phyloP scores from a whole-genome alignment of 2,797 vertebrate genomes.

The Molossus molossus region DNA sequence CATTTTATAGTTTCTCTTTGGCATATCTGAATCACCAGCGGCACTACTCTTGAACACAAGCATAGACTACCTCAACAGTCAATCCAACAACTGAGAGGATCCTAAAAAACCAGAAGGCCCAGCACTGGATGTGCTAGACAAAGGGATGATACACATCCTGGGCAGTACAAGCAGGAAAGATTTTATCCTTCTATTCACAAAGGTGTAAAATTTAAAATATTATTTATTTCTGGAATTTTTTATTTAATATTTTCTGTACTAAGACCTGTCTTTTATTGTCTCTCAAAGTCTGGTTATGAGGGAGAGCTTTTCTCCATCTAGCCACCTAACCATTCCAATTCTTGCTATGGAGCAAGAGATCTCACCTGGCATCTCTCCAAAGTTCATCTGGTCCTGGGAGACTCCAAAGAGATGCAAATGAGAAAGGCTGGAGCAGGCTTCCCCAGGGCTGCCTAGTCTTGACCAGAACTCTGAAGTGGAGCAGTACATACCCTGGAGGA shows the following conservation, averaged over 20 bases:
- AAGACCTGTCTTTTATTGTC: not conserved
- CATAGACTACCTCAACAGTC: not conserved
- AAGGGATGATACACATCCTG: not conserved
- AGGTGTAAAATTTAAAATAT: not conserved
- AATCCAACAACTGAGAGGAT: not conserved
- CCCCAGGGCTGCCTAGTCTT: slow-evolving; percentile 51
- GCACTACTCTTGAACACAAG: not conserved
- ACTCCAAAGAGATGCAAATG: slow-evolving; percentile 3
- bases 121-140: not conserved
- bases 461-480: slow-evolving; percentile 57
- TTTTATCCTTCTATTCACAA: not conserved
- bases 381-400: not conserved
- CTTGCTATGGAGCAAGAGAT: not conserved
- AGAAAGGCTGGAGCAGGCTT: slow-evolving; percentile 31
- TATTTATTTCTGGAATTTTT: not conserved
- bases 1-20: not conserved
- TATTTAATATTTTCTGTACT: not conserved
- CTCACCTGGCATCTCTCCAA: not conserved
- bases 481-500: slow-evolving; percentile 4
- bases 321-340: not conserved
- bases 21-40: not conserved
- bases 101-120: not conserved
- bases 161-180: not conserved
- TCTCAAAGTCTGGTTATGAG: not conserved
- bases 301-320: not conserved